Evolutionary conservation across 2,888 invertebrate genomes (phyloP).

Genomic region (Acanthosepion pharaonis): DNA sequence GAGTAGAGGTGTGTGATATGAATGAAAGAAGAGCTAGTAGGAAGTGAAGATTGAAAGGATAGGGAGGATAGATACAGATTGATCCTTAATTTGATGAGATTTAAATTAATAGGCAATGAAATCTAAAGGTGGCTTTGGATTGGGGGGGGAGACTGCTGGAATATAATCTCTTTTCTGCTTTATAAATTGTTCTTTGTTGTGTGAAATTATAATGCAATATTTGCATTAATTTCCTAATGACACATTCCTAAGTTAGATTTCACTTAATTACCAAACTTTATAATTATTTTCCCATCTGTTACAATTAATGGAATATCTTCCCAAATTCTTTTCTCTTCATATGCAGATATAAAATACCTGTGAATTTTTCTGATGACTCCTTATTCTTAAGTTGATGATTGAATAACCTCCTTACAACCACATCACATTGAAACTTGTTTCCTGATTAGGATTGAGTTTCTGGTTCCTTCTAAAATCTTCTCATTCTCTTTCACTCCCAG

Average conservation of each 20-base stretch:
- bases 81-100: too few relatives aligned
- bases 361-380: not conserved
- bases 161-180: not conserved
- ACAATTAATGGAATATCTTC: not conserved
- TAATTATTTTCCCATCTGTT: not conserved
- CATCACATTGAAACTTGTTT: too few relatives aligned
- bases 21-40: too few relatives aligned
- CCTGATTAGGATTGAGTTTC: too few relatives aligned
- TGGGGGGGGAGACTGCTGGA: not conserved
- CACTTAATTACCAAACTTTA: not conserved
- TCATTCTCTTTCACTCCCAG: too few relatives aligned
- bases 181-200: not conserved
- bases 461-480: too few relatives aligned
- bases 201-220: not conserved
- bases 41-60: too few relatives aligned
- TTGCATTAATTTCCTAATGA: not conserved
- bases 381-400: not conserved
- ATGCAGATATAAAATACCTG: not conserved
- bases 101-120: not conserved
- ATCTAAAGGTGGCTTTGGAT: not conserved
- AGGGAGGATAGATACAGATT: too few relatives aligned
- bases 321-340: not conserved
- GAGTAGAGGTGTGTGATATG: too few relatives aligned
- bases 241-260: not conserved
- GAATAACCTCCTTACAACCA: not conserved